Conservation (phyloP, 2,113 vertebrate genomes). For the Vulpes vulpes region DNA sequence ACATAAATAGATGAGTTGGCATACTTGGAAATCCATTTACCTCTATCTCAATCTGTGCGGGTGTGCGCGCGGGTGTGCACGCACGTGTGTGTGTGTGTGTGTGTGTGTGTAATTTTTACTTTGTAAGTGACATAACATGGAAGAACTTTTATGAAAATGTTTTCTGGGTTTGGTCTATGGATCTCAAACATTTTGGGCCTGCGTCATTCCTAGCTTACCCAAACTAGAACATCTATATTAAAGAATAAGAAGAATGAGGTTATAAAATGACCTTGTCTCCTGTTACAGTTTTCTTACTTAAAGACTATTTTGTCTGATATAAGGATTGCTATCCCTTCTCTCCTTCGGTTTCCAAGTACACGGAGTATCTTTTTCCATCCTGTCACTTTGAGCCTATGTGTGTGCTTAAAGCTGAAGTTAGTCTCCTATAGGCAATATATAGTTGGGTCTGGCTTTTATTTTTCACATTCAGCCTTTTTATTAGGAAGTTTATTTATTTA, state of each 20-base stretch:
- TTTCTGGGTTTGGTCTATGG: not conserved
- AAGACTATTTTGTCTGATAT: not conserved
- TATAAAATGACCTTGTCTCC: not conserved
- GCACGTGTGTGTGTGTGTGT: not conserved
- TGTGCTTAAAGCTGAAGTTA: not conserved
- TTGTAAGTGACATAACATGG: not conserved
- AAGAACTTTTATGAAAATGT: constrained; percentile 44
- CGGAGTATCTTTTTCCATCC: not conserved
- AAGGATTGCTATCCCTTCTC: not conserved
- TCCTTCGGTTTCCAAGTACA: not conserved
- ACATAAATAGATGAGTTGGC: not conserved
- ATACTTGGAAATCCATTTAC: not conserved
- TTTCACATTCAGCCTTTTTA: not conserved
- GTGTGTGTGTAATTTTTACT: not conserved
- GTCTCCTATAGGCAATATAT: not conserved
- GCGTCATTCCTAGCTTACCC: not conserved
- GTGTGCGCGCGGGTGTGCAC: not conserved
- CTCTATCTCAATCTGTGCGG: not conserved
- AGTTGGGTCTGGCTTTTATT: not conserved
- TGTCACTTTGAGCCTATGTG: not conserved
- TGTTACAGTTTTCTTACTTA: not conserved
- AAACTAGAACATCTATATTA: constrained; percentile 28
- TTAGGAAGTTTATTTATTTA: not conserved
- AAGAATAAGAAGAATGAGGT: not conserved
- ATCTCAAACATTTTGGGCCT: not conserved